Base-by-base conservation (phyloP, 2,797 vertebrate genomes). In the Channallabes apus region DNA sequence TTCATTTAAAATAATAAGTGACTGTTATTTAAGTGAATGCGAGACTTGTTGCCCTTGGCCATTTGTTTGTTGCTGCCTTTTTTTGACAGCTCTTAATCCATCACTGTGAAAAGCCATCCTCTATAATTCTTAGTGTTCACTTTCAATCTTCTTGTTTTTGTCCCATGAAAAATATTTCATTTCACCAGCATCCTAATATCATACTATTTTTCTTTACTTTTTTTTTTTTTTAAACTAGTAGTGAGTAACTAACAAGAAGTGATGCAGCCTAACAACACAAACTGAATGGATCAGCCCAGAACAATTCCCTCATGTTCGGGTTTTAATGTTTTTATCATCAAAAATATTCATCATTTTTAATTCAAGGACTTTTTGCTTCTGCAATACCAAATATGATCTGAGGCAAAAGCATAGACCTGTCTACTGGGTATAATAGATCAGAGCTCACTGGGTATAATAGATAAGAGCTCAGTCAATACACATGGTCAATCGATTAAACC, bases 361-460 rank as follows among this genome's bases (percentile, higher is more conserved):
- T 85, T 82, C 79, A 87, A 69, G 78, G 61, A 82, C 88, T 82
- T 85, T 62, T 82, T 85, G 82, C 71, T 82, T 82, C 59, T 84
- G 78, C 65, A 75, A 80, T 88, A 46, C n/a, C 22, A 67, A 75
- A 41, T 65, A 76, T 61, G 81, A 85, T 64, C 77, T 51, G 79
- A 84, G 87, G 81, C 35, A 61, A 86, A 84, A 71, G 46, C 59
- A 59, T 58, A 75, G 71, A 32, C 29, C 65, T 18, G 82, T 73
- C 58, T 51, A 35, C 68, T 72, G n/a, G 56, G 79, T 84, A 64
- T 67, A 68, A 82, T 68, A 35, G 35, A 35, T 35, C 35, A 35
- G 35, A 35, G 35, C 35, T 35, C 32, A 35, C 32, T 35, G 32
- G 32, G 32, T 35, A 35, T 35, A 83, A 62, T 41, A 41, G 71